A percentile compares a stretch with the other conserved stretches of the same genome.
These are phyloP conservation scores for Helicoverpa zea DNA, from an alignment of 1,140 invertebrate species.

Conservation along the genomic window DNA sequence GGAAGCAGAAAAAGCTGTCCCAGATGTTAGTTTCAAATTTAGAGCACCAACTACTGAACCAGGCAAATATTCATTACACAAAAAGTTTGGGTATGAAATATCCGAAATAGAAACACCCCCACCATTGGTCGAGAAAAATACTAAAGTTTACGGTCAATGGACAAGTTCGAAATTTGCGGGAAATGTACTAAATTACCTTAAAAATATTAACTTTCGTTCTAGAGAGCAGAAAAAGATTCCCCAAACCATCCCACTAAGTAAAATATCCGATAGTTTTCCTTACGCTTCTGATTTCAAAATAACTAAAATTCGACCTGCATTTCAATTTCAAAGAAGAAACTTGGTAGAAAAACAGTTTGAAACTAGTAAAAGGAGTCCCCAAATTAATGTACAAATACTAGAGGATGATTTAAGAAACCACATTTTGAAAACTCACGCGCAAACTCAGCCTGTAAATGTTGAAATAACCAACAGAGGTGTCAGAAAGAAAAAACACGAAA, in stretches of 20 bases:
- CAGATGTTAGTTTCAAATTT: conserved; percentile 53
- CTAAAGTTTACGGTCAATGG: conserved; percentile 76
- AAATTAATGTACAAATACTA: conserved; percentile 78
- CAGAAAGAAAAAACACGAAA: conserved; percentile 49
- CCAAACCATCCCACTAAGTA: conserved; percentile 68
- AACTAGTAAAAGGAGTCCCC: conserved; percentile 61
- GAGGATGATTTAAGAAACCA: conserved; percentile 69
- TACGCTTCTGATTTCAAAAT: conserved; percentile 74
- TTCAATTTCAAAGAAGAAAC: conserved; percentile 67
- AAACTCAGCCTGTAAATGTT: conserved; percentile 62
- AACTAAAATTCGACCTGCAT: conserved; percentile 64
- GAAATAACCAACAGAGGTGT: conserved; percentile 69
- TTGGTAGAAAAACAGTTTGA: conserved; percentile 60
- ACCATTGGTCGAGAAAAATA: conserved; percentile 55
- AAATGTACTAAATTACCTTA: conserved; percentile 77
- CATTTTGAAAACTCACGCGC: conserved; percentile 67
- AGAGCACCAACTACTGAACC: conserved; percentile 30
- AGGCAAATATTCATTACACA: conserved; percentile 6
- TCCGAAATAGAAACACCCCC: conserved; percentile 67
- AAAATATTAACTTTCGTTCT: conserved; percentile 69
- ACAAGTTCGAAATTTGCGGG: conserved; percentile 75
- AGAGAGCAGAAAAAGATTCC: conserved; percentile 68
- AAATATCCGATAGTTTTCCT: conserved; percentile 75
- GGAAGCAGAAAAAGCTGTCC: conserved; percentile 14
- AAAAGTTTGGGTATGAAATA: conserved; percentile 56